Evolutionary conservation across 2,113 vertebrate species (phyloP).

Genomic region (Antigone vipio): DNA sequence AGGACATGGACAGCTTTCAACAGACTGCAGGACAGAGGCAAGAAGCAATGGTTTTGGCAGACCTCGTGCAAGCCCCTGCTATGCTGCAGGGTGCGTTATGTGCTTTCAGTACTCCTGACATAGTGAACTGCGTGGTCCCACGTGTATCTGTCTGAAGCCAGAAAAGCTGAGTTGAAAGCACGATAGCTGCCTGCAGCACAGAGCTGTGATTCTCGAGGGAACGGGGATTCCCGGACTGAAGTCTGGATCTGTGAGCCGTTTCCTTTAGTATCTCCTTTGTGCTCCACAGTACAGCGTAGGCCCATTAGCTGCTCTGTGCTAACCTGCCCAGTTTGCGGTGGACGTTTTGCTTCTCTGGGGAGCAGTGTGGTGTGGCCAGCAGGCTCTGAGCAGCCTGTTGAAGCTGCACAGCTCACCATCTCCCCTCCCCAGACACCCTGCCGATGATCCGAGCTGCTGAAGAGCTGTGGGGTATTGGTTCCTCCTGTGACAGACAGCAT

Average conservation of each 20-base stretch:
- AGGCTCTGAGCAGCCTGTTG: not conserved
- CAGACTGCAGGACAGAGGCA: not conserved
- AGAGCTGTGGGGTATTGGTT: not conserved
- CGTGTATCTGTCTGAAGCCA: not conserved
- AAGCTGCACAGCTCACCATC: not conserved
- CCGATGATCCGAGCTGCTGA: not conserved
- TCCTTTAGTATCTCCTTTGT: not conserved
- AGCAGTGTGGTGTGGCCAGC: not conserved
- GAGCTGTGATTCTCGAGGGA: not conserved
- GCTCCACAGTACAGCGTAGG: not conserved
- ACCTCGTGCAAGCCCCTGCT: not conserved
- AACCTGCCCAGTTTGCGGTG: not conserved
- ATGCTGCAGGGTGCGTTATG: not conserved
- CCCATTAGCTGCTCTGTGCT: not conserved
- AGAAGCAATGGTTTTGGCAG: conserved; percentile 27
- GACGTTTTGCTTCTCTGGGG: not conserved
- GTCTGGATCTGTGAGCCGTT: not conserved
- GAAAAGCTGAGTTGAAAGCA: not conserved
- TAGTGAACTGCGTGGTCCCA: not conserved
- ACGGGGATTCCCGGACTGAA: not conserved
- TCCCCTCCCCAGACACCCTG: not conserved
- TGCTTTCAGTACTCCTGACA: not conserved
- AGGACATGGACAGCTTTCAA: not conserved
- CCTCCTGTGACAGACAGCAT: not conserved
- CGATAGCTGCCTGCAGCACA: not conserved